Percentiles rank a stretch among this genome's conserved stretches.
These are phyloP conservation scores for Carlito syrichta DNA, from an alignment of 2,113 vertebrate genomes.

Conservation along the genomic window DNA sequence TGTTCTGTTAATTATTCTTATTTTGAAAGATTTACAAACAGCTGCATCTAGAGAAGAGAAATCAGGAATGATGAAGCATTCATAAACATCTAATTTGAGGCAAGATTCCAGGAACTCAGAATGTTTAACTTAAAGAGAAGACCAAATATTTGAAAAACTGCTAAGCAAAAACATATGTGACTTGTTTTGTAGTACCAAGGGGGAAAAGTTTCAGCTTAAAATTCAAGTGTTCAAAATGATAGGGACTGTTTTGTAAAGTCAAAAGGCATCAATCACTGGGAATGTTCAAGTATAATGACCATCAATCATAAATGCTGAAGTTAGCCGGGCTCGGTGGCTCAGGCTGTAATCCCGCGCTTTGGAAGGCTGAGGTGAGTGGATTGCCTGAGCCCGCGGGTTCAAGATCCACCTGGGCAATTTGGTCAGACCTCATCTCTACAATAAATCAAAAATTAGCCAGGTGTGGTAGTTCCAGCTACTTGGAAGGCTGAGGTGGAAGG, in stretches of 20 bases:
- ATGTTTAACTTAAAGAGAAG: not conserved
- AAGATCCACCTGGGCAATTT: no score
- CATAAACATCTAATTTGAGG: not conserved
- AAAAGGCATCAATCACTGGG: not conserved
- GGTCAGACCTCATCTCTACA: no score
- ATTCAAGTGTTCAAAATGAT: not conserved
- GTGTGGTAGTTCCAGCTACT: no score
- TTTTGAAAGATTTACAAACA: not conserved
- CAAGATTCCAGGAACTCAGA: not conserved
- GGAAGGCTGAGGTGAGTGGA: no score
- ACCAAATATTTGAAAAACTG: slow-evolving; percentile 32
- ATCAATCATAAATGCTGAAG: not conserved
- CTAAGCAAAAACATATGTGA: not conserved
- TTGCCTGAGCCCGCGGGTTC: no score
- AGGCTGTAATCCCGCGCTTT: no score
- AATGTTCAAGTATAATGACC: not conserved
- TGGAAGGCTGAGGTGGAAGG: no score
- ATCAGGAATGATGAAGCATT: not conserved
- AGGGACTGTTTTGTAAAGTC: not conserved
- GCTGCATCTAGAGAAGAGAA: not conserved
- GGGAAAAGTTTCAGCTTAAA: not conserved
- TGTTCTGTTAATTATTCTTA: not conserved
- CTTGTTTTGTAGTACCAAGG: not conserved
- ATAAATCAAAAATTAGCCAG: no score
- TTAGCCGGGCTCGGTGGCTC: no score